phyloP scores from a whole-genome alignment of 64 coral and sea anemone species.

The Montipora cactus region DNA sequence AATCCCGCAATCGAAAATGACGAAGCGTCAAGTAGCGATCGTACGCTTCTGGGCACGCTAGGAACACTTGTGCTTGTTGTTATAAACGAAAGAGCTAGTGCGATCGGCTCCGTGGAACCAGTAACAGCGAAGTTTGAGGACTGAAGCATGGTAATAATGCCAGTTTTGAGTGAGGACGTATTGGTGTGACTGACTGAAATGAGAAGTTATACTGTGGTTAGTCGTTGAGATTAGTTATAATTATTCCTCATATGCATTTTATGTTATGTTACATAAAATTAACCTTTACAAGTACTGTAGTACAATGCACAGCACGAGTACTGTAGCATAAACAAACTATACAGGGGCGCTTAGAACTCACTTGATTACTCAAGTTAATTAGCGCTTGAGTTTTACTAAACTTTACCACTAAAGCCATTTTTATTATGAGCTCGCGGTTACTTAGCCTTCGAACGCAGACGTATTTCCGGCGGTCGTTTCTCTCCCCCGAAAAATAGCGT shows the following conservation, averaged over 20 bases:
- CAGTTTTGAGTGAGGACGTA: slow-evolving; percentile 3
- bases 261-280: background rate
- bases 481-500: no score
- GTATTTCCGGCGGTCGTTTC: no score
- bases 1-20: slow-evolving; percentile 28
- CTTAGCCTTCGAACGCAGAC: no score
- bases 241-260: background rate
- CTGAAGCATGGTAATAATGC: slow-evolving; percentile 31
- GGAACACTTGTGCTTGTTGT: background rate
- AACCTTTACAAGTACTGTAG: background rate
- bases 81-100: slow-evolving; percentile 24
- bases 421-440: no score
- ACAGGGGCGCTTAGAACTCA: background rate
- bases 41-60: background rate
- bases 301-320: background rate
- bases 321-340: background rate
- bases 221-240: background rate
- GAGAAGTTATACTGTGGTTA: background rate
- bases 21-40: slow-evolving; percentile 1
- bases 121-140: slow-evolving; percentile 18
- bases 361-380: no score
- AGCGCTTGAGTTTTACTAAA: no score
- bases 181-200: slow-evolving; percentile 43
- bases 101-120: slow-evolving; percentile 34
- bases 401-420: no score